Evolutionary conservation across 2,113 vertebrate species (phyloP).

Genomic region (Dascyllus trimaculatus): DNA sequence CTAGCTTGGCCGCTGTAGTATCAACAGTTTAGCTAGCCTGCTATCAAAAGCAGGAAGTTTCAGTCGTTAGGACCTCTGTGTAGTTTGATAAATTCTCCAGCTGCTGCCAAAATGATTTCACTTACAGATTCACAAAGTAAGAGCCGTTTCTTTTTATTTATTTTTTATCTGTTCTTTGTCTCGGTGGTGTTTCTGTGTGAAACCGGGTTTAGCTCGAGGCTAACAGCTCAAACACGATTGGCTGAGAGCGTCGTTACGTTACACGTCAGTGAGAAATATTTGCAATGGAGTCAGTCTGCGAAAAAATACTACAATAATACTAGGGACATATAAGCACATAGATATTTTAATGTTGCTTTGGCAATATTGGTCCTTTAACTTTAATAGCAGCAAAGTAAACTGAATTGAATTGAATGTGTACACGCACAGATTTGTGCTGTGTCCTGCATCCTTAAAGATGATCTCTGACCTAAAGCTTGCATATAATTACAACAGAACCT

Average conservation of each 20-base stretch:
- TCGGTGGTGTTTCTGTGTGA: background rate
- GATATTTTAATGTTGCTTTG: too few relatives aligned
- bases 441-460: too few relatives aligned
- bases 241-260: constrained; percentile 38
- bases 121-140: constrained; percentile 95
- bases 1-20: constrained; percentile 31
- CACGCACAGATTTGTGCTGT: too few relatives aligned
- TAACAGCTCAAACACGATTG: constrained; percentile 63
- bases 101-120: constrained; percentile 88
- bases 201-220: constrained; percentile 41
- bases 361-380: too few relatives aligned
- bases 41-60: background rate
- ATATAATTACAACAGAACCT: too few relatives aligned
- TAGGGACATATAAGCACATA: too few relatives aligned
- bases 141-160: constrained; percentile 23
- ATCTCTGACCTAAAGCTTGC: too few relatives aligned
- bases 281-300: background rate
- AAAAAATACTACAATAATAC: too few relatives aligned
- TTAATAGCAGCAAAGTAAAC: too few relatives aligned
- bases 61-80: background rate
- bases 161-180: constrained; percentile 14
- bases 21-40: constrained; percentile 24
- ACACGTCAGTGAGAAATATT: background rate
- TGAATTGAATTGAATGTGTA: too few relatives aligned
- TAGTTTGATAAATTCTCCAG: background rate